phyloP scores from a whole-genome alignment of 1,140 invertebrate genomes.

The Leucophenga varia region DNA sequence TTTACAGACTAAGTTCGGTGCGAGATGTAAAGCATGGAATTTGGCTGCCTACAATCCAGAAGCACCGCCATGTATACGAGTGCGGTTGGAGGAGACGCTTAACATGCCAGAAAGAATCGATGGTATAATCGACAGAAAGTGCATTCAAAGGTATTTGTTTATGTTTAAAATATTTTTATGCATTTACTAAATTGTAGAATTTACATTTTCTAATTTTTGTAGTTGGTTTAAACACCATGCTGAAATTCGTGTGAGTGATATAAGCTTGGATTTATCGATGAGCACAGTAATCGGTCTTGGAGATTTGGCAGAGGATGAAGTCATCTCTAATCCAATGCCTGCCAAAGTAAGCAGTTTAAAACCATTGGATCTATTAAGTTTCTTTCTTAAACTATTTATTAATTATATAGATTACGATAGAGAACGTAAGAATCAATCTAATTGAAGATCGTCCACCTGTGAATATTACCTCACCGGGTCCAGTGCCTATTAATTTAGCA shows the following conservation, averaged over 20 bases:
- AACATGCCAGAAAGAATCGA: slow-evolving; percentile 37
- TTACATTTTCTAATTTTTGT: too few relatives aligned
- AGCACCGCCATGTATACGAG: slow-evolving; percentile 59
- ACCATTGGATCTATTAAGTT: neutral
- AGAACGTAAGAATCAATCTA: slow-evolving; percentile 69
- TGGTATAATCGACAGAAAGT: slow-evolving; percentile 45
- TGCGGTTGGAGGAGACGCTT: slow-evolving; percentile 65
- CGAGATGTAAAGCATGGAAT: slow-evolving; percentile 70
- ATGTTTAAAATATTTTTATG: too few relatives aligned
- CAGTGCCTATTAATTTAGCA: slow-evolving; percentile 75
- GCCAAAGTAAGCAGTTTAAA: slow-evolving; percentile 64
- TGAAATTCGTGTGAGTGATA: slow-evolving; percentile 67
- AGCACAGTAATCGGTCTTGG: slow-evolving; percentile 75
- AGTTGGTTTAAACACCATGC: slow-evolving; percentile 60
- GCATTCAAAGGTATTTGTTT: slow-evolving; percentile 40
- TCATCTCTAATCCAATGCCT: slow-evolving; percentile 72
- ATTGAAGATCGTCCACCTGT: slow-evolving; percentile 78
- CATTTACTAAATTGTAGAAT: too few relatives aligned
- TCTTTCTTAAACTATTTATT: neutral
- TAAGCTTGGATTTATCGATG: slow-evolving; percentile 74
- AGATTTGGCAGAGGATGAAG: slow-evolving; percentile 85
- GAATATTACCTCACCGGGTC: slow-evolving; percentile 80
- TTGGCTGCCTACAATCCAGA: slow-evolving; percentile 63
- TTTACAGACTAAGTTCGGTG: slow-evolving; percentile 70
- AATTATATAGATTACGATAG: slow-evolving; percentile 64